phyloP scores from a whole-genome alignment of 2,113 vertebrate genomes.

The Brachypteracias leptosomus region DNA sequence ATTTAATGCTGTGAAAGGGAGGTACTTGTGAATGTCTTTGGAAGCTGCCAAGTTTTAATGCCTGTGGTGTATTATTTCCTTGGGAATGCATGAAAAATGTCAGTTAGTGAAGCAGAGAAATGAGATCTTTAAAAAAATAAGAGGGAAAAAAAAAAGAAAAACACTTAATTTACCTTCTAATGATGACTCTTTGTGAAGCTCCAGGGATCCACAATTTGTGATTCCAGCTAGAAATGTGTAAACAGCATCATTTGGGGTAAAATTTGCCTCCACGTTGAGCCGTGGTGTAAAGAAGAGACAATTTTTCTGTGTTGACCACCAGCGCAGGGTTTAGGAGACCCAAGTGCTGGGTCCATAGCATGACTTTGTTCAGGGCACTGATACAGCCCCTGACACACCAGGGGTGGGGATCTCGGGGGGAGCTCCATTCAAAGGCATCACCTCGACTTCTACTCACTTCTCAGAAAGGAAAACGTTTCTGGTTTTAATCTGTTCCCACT shows the following conservation, averaged over 20 bases:
- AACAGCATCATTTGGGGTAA: background rate
- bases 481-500: background rate
- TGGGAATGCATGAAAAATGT: background rate
- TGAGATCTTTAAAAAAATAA: background rate
- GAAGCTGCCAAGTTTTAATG: background rate
- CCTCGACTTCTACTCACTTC: background rate
- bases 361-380: accelerated
- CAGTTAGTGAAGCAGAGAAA: background rate
- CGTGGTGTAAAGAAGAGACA: background rate
- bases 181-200: background rate
- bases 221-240: background rate
- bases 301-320: background rate
- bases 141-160: background rate
- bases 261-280: background rate
- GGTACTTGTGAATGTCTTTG: background rate
- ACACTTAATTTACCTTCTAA: background rate
- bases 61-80: background rate
- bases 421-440: background rate
- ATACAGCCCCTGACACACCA: accelerated
- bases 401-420: accelerated
- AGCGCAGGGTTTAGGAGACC: background rate
- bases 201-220: background rate
- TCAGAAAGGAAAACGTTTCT: background rate
- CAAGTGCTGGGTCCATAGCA: accelerated
- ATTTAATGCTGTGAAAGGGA: background rate